Base-by-base conservation (phyloP, 2,797 vertebrate species). In the Ara ararauna region DNA sequence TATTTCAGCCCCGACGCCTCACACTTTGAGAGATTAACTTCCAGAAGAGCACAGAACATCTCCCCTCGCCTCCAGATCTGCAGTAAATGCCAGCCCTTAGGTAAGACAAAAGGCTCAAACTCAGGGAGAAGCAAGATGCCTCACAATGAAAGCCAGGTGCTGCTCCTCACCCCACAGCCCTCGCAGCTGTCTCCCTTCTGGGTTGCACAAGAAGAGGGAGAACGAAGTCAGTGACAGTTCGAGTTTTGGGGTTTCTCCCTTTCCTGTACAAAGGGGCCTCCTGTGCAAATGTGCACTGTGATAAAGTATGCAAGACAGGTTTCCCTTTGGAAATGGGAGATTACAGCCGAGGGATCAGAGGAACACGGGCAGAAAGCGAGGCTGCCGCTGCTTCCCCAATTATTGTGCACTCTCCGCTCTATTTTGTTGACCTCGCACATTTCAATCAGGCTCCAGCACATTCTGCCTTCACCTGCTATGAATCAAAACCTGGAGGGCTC, bases 391-490 rank as follows among this genome's bases (percentile, higher is more conserved):
- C 96, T 97, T 79, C 95, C 95, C 97, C 97, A 97, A 98, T 98
- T 97, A 98, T 93, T 95, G 96, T 94, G 94, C 95, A 73, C 95
- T 95, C 92, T 61, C 90, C 44, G 95, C 97, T 96, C 94, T 96
- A 61, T 97, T 97, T 97, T 97, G 97, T 98, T 98, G 98, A 97
- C 97, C 97, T 96, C 95, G 13, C 95, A 97, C 97, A 97, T 98
- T 97, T 97, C 97, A 97, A 96, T 97, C 97, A 95, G 96, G 95
- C 96, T 97, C 68, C 95, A 85, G 97, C 95, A 95, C 96, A 96
- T 84, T 96, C 97, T 92, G 96, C 94, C 97, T 97, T 97, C 97
- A 97, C 97, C 97, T 96, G 97, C 97, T 96, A 95, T 29, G 96
- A 97, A 97, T 98, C 96, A 95, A 96, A 97, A 97, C 97, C 97